Evolutionary conservation across 1,140 invertebrate genomes (phyloP), one percentile per base, ranked within the genome.

Genomic region (Drosophila fuyamai): DNA sequence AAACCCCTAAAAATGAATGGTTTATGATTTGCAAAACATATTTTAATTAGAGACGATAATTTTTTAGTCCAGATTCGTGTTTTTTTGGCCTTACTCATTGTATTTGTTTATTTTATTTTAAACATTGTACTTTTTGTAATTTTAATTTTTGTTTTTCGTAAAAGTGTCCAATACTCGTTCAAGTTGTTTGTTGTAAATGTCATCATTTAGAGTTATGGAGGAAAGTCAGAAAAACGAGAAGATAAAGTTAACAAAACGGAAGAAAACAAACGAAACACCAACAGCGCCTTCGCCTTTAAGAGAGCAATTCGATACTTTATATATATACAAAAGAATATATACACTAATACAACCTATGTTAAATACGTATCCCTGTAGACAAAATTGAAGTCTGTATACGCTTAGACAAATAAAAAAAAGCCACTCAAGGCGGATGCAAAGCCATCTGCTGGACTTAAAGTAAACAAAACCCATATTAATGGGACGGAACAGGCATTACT

Each of bases 271-370:
- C 51, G 35, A 70, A 84, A 84, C 85, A 89, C 85, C 85, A 85
- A 81, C 62, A 85, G 85, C 84, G 85, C 85, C 85, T 89, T 89
- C 53, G 68, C 61, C 73, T 67, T 67, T 38, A 76, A 75, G 70
- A 63, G 70, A 82, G 74, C 55, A 81, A 81, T 71, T 60, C 62
- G 72, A 80, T 56, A 67, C 73, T 58, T 63, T 84, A 60, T 67
- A 75, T 55, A 76, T 73, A 61, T 50, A 83, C 71, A 59, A 59
- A 35, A 62, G 62, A 44, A 81, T 66, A 56, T 72, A 79, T 65
- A 65, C 54, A 51, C 65, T 43, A 27, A 32, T 65, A 53, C 43
- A 60, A 41, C 53, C 50, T 41, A 76, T 59, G 48, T 58, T 63
- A 51, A 35, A 43, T 68, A 71, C 55, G 46, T 55, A 73, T 62